These are phyloP conservation scores for Balaeniceps rex DNA, from an alignment of 2,113 vertebrate species.

Conservation along the genomic window DNA sequence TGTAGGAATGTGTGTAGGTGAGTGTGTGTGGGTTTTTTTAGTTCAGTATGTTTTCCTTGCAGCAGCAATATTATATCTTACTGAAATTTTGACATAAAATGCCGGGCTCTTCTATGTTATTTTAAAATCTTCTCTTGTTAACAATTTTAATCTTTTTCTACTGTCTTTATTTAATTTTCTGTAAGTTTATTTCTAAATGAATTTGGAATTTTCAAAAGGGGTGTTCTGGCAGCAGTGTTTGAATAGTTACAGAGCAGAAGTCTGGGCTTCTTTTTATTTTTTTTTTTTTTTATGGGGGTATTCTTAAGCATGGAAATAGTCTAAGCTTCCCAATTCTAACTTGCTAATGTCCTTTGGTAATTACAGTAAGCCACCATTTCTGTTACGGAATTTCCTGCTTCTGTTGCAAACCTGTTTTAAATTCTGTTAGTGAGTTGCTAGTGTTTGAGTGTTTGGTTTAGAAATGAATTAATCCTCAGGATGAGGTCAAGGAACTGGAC, in stretches of 20 bases:
- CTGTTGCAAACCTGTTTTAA: background rate
- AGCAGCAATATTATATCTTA: background rate
- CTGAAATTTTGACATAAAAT: background rate
- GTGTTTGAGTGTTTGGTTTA: background rate
- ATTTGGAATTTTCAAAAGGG: background rate
- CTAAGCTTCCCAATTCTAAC: background rate
- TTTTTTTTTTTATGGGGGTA: background rate
- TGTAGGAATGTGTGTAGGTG: background rate
- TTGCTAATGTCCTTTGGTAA: background rate
- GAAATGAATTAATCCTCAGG: background rate
- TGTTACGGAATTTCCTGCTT: background rate
- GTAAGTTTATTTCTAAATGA: background rate
- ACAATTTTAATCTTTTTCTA: background rate
- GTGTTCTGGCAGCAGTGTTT: background rate
- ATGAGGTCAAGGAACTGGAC: background rate
- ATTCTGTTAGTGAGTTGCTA: background rate
- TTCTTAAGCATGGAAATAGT: background rate
- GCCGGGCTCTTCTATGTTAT: background rate
- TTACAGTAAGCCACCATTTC: background rate
- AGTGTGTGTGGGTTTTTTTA: background rate
- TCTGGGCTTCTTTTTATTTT: background rate
- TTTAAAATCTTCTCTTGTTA: background rate
- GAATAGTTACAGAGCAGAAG: background rate
- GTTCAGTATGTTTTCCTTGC: background rate
- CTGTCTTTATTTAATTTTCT: background rate